These are phyloP conservation scores for Chrysolina americana DNA, from an alignment of 2,888 invertebrate species.

Conservation along the genomic window DNA sequence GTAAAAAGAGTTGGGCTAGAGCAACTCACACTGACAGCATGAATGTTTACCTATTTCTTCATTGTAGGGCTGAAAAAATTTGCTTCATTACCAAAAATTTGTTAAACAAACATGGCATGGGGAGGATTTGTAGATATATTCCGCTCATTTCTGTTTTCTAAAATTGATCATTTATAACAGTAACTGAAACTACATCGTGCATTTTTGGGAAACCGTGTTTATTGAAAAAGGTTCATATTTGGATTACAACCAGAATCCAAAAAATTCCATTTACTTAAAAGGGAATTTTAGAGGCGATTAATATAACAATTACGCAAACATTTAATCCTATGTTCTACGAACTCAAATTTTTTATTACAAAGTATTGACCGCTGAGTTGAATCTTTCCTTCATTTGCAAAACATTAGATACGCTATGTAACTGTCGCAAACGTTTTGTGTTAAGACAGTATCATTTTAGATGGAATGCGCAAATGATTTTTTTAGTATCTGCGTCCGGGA, in stretches of 20 bases:
- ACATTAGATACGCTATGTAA: not conserved
- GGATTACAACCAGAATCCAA: not conserved
- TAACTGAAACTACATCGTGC: slow-evolving; percentile 10
- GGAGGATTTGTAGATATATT: not conserved
- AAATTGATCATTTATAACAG: not conserved
- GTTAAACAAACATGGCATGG: not conserved
- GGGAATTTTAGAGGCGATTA: not conserved
- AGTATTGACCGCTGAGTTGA: not conserved
- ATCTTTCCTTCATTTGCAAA: not conserved
- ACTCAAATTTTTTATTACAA: not conserved
- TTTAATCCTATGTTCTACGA: slow-evolving; percentile 3
- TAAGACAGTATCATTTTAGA: slow-evolving; percentile 4
- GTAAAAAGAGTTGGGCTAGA: too few relatives aligned
- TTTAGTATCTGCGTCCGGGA: slow-evolving; percentile 31
- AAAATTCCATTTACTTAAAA: not conserved
- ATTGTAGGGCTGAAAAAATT: too few relatives aligned
- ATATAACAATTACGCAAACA: slow-evolving; percentile 12
- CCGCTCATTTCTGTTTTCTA: not conserved
- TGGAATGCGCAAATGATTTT: slow-evolving; percentile 21
- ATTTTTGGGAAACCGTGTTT: not conserved
- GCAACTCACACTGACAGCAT: too few relatives aligned
- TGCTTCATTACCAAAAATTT: not conserved
- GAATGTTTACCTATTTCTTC: too few relatives aligned
- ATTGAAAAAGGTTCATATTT: slow-evolving; percentile 1
- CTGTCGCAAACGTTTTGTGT: not conserved